These are phyloP conservation scores for Adelges cooleyi DNA, from an alignment of 1,140 invertebrate genomes.

Conservation along the genomic window DNA sequence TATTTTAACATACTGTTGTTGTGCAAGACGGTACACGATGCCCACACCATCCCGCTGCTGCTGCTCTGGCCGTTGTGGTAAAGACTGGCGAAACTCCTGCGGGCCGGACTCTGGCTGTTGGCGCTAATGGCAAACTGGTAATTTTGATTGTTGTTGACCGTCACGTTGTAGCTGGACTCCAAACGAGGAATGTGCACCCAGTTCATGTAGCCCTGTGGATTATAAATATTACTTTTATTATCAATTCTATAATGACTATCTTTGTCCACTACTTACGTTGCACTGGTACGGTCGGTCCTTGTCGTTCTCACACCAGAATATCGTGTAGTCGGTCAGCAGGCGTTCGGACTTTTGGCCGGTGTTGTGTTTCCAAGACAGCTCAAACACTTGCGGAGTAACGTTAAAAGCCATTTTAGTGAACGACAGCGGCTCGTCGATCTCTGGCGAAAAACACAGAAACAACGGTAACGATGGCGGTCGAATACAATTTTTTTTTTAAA, in stretches of 20 bases:
- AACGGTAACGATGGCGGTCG: constrained; percentile 15
- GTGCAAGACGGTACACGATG: constrained; percentile 57
- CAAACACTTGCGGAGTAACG: constrained; percentile 53
- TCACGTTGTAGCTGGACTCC: constrained; percentile 42
- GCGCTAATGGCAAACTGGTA: constrained; percentile 61
- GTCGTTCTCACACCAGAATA: constrained; percentile 58
- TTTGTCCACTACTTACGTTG: constrained; percentile 39
- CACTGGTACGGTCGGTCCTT: constrained; percentile 49
- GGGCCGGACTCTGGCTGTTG: constrained; percentile 43
- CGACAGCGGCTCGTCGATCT: constrained; percentile 40
- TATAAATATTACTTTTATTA: constrained; percentile 29
- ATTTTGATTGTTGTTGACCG: constrained; percentile 41
- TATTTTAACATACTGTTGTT: constrained; percentile 41
- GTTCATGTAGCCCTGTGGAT: constrained; percentile 48
- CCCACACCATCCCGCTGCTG: constrained; percentile 67
- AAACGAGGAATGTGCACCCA: constrained; percentile 44
- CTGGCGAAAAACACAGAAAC: constrained; percentile 13
- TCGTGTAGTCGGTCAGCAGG: constrained; percentile 49
- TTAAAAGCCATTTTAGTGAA: constrained; percentile 57
- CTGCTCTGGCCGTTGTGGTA: not conserved
- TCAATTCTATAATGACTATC: no score
- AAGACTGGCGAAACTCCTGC: not conserved
- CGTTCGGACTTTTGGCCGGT: constrained; percentile 33
- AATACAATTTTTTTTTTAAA: no score
- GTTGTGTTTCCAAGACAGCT: constrained; percentile 55